phyloP scores from a whole-genome alignment of 37 sponge, comb jelly and placozoan species.

The Ianthella basta region DNA sequence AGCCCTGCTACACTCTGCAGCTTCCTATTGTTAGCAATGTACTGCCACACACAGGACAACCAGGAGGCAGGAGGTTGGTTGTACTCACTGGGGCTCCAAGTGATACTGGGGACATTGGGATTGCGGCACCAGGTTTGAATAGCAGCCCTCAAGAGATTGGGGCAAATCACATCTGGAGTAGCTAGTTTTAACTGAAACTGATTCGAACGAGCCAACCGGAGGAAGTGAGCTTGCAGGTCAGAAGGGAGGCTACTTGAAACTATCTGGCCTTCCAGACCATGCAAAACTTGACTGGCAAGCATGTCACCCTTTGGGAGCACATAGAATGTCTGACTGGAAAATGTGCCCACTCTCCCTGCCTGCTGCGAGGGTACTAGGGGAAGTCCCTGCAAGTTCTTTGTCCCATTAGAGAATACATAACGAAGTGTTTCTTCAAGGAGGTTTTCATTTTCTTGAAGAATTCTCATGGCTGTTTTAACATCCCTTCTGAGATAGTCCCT shows the following conservation, averaged over 20 bases:
- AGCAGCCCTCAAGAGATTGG: slow-evolving; percentile 26
- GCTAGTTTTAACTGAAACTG: slow-evolving; percentile 16
- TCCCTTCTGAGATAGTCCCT: slow-evolving; percentile 5
- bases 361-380: slow-evolving; percentile 45
- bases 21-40: slow-evolving; percentile 6
- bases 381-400: slow-evolving; percentile 18
- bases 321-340: background rate
- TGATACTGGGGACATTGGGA: background rate
- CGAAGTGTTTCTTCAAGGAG: slow-evolving; percentile 31
- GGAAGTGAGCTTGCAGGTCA: background rate
- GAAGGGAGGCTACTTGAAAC: background rate
- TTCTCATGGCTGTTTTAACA: background rate
- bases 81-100: slow-evolving; percentile 38
- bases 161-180: slow-evolving; percentile 16
- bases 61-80: slow-evolving; percentile 46
- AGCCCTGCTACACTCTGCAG: slow-evolving; percentile 10
- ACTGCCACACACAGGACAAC: slow-evolving; percentile 58
- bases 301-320: background rate
- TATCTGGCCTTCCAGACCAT: background rate
- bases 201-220: background rate
- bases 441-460: background rate
- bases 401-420: slow-evolving; percentile 12
- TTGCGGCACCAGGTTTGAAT: slow-evolving; percentile 39
- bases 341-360: slow-evolving; percentile 14
- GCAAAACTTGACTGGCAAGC: background rate